These are phyloP conservation scores for Helicolenus hilgendorfi DNA, from an alignment of 2,797 vertebrate genomes.

Conservation along the genomic window DNA sequence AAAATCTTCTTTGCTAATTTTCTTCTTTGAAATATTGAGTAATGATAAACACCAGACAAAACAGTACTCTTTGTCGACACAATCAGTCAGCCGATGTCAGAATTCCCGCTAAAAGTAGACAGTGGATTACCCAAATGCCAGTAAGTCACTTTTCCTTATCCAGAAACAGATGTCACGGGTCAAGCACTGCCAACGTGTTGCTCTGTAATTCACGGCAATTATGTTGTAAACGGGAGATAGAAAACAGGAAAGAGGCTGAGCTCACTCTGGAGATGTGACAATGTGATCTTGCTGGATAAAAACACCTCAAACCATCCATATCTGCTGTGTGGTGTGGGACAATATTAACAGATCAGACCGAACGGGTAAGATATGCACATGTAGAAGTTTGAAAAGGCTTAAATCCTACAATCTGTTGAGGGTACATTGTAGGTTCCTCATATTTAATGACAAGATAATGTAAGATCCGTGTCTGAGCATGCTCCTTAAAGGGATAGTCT, in stretches of 20 bases:
- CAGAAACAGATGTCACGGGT: slow-evolving; percentile 1
- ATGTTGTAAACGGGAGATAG: slow-evolving; percentile 77
- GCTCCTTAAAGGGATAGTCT: no score
- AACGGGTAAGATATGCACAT: not conserved
- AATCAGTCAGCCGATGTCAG: not conserved
- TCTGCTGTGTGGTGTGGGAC: not conserved
- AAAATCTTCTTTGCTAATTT: not conserved
- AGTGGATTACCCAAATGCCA: not conserved
- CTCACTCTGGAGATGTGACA: not conserved
- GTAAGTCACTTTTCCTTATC: not conserved
- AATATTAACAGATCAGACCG: not conserved
- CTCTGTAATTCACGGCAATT: slow-evolving; percentile 42
- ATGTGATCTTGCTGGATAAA: not conserved
- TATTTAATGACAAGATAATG: not conserved
- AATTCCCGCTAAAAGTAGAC: not conserved
- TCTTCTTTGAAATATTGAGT: not conserved
- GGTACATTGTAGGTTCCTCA: not conserved
- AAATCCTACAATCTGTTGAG: not conserved
- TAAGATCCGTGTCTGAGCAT: not conserved
- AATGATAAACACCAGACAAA: not conserved
- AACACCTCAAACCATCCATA: not conserved
- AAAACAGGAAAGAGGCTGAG: slow-evolving; percentile 7
- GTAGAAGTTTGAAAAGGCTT: not conserved
- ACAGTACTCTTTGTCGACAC: not conserved
- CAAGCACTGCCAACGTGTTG: slow-evolving; percentile 1